Evolutionary conservation across 1,140 invertebrate species (phyloP).

Genomic region (Heliconius melpomene): DNA sequence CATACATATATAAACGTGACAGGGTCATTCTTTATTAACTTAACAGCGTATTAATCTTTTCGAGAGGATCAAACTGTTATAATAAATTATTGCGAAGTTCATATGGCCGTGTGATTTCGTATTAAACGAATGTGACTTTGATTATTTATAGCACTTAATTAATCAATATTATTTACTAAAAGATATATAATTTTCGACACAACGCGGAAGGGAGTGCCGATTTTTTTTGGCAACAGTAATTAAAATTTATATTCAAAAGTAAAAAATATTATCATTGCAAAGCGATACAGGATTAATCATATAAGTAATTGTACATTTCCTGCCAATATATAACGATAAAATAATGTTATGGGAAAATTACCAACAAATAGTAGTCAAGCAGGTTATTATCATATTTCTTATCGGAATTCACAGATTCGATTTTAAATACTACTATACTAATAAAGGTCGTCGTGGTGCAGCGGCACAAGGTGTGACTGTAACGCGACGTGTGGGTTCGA

Average conservation of each 20-base stretch:
- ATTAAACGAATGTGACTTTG: constrained; percentile 25
- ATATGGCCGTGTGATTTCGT: constrained; percentile 23
- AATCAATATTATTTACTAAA: neutral
- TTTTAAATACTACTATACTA: too few relatives aligned
- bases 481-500: neutral
- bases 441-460: too few relatives aligned
- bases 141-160: constrained; percentile 9
- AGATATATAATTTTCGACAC: neutral
- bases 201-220: constrained; percentile 1
- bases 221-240: neutral
- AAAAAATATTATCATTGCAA: neutral
- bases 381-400: too few relatives aligned
- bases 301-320: neutral
- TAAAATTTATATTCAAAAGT: neutral
- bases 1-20: neutral
- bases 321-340: neutral
- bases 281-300: neutral
- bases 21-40: constrained; percentile 7
- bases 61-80: neutral
- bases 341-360: too few relatives aligned
- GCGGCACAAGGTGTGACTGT: too few relatives aligned
- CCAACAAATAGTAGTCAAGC: too few relatives aligned
- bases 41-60: neutral
- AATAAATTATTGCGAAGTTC: constrained; percentile 18
- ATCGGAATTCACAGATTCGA: too few relatives aligned